Evolutionary conservation across 2,797 vertebrate species (phyloP), one percentile per base, ranked within the genome.

Genomic region (Xenopus petersii): DNA sequence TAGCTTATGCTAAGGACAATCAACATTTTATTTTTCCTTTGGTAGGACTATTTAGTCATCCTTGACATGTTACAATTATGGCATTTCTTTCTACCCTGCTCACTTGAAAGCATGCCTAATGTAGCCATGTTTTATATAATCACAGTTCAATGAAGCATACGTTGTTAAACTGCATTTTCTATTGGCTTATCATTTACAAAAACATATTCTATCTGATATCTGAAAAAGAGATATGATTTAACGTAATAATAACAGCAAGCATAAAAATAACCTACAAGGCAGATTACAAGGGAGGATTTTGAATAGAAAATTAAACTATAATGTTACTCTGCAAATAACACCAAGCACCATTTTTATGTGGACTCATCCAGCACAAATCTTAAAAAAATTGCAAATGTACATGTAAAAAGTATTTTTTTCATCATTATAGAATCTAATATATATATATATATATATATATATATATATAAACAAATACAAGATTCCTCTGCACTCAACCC

Each of bases 51-150:
- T 79, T 79, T 71, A 79, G 66, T 79, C 76, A 70, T 79, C 71
- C 71, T 51, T 79, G 76, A 79, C 76, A 79, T 79, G 76, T 74
- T 74, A 60, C 76, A 79, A 79, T 79, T 79, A 79, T 74, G 62
- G 76, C 63, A 70, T 79, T 78, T 67, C 65, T 78, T 78, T 72
- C 71, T 58, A 67, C 66, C 33, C 60, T 51, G 75, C 65, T 78
- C 75, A 78, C 64, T 64, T 78, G 75, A 73, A 78, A 78, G 75
- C 75, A 69, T 70, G 71, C 61, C 76, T 74, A 79, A 79, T 79
- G 76, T 74, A 79, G 66, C 76, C 13, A 21, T 47, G 54, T 60
- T 70, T 64, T 66, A 79, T 70, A 74, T 69, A 70, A 79, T 74
- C 71, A 73, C 70, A 64, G 76, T 68, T 74, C 66, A 79, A 61